phyloP scores from a whole-genome alignment of 1,140 invertebrate genomes.

The Arctopsyche grandis region DNA sequence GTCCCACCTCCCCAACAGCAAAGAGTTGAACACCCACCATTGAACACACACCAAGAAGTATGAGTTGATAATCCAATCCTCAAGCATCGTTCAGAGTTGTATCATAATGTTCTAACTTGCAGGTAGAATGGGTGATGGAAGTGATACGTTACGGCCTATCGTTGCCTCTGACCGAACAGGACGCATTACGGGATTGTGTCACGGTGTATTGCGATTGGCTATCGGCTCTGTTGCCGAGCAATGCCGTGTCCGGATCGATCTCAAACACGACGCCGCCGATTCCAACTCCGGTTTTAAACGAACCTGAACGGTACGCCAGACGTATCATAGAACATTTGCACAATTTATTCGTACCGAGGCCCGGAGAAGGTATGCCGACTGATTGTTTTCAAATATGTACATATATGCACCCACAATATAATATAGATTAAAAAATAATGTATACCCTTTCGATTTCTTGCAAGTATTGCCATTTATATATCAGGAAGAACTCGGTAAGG shows the following conservation, averaged over 20 bases:
- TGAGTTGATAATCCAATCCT: slow-evolving; percentile 18
- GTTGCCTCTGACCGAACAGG: slow-evolving; percentile 88
- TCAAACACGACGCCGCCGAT: slow-evolving; percentile 81
- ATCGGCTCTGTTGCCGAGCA: slow-evolving; percentile 82
- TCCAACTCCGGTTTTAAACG: slow-evolving; percentile 86
- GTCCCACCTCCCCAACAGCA: slow-evolving; percentile 81
- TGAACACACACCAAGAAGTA: slow-evolving; percentile 82
- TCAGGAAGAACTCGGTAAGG: slow-evolving; percentile 85
- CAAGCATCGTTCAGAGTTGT: not conserved
- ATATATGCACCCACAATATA: not conserved
- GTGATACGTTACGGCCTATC: slow-evolving; percentile 94
- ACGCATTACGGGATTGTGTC: slow-evolving; percentile 95
- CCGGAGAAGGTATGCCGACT: slow-evolving; percentile 81
- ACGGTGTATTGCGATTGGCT: slow-evolving; percentile 98
- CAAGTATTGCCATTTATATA: slow-evolving; percentile 88
- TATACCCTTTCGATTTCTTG: slow-evolving; percentile 14
- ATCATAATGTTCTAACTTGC: not conserved
- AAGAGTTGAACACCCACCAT: slow-evolving; percentile 74
- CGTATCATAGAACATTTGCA: slow-evolving; percentile 94
- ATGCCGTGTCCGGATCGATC: slow-evolving; percentile 82
- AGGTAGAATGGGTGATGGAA: slow-evolving; percentile 91
- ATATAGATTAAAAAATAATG: not conserved
- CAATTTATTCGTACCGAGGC: slow-evolving; percentile 94
- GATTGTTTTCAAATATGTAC: slow-evolving; percentile 22
- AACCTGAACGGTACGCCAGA: slow-evolving; percentile 91